These are phyloP conservation scores for Arothron firmamentum DNA, from an alignment of 2,113 vertebrate genomes.

Conservation along the genomic window DNA sequence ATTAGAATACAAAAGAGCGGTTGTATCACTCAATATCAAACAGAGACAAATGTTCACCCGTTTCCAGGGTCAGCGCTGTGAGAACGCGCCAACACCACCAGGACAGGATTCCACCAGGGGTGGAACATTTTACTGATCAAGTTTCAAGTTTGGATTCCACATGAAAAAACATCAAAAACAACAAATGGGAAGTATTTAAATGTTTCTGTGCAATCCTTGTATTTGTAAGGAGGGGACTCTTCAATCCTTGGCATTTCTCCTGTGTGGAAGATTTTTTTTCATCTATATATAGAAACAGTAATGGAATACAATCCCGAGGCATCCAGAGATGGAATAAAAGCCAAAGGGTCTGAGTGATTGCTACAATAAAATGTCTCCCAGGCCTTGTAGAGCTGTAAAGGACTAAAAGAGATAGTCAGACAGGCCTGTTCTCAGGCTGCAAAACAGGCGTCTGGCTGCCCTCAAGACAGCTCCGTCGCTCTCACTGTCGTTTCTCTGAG, in stretches of 20 bases:
- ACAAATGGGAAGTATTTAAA: no score
- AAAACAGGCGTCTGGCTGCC: slow-evolving; percentile 63
- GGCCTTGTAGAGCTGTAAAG: slow-evolving; percentile 68
- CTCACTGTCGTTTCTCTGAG: slow-evolving; percentile 11
- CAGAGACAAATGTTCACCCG: slow-evolving; percentile 37
- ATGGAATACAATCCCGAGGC: slow-evolving; percentile 54
- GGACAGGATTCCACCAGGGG: no score
- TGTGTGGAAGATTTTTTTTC: slow-evolving; percentile 14
- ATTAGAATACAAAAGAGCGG: slow-evolving; percentile 54
- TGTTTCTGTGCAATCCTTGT: background rate
- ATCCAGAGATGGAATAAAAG: slow-evolving; percentile 65
- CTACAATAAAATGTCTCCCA: slow-evolving; percentile 67
- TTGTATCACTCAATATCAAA: slow-evolving; percentile 62
- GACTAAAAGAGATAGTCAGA: slow-evolving; percentile 58
- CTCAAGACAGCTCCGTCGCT: slow-evolving; percentile 48
- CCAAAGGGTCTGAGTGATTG: slow-evolving; percentile 67
- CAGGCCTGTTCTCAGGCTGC: slow-evolving; percentile 59
- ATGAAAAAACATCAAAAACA: no score
- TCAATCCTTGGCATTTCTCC: slow-evolving; percentile 30
- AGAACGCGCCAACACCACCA: slow-evolving; percentile 9
- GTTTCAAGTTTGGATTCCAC: no score
- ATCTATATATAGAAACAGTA: slow-evolving; percentile 60
- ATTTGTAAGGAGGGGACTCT: slow-evolving; percentile 8
- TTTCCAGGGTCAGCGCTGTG: slow-evolving; percentile 24
- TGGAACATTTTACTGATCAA: background rate